Base-by-base conservation (phyloP, 2,888 invertebrate genomes). In the Helicoverpa assulta region DNA sequence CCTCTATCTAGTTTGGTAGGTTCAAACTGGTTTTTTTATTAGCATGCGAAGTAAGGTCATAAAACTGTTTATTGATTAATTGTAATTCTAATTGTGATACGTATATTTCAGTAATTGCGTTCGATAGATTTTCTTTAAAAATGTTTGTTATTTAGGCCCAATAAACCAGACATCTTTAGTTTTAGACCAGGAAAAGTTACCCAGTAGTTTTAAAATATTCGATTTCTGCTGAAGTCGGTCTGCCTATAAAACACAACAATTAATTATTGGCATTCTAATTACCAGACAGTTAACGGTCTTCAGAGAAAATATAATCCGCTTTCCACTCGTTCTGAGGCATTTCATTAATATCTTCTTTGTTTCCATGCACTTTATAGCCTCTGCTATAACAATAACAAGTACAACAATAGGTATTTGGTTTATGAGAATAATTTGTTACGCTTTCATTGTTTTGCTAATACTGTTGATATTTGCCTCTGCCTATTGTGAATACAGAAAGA, bases 1-100 rank as follows among this genome's bases (percentile, higher is more conserved):
- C 62, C 63, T 70, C 60, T 57, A 71, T 68, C 59, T 60, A 33
- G 56, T 80, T 77, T 50, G 71, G 29, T 57, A 26, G 47, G 61
- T 56, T 56, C 63, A 61, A 40, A 57, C 47, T 50, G 18, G 67
- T 67, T 61, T 80, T 70, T 80, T 71, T 78, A 70, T 65, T 56
- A 62, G 60, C 18, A 51, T 10, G 37, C n/a, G 50, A 60, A 33
- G 67, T 51, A 10, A 33, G 33, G 33, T 62, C 64, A 65, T 67
- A 80, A 76, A 78, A 67, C 52, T 60, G 19, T 71, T 70, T 67
- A 71, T 33, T 57, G 64, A 54, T 80, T 63, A 70, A 62, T 66
- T 60, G 40, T 16, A 61, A 19, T 40, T 61, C 51, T 19, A 50
- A 51, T 56, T 56, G 29, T 50, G 18, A 18, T 66, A 5, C 51